phyloP scores from a whole-genome alignment of 2,888 invertebrate species.

The Megastigmus dorsalis region DNA sequence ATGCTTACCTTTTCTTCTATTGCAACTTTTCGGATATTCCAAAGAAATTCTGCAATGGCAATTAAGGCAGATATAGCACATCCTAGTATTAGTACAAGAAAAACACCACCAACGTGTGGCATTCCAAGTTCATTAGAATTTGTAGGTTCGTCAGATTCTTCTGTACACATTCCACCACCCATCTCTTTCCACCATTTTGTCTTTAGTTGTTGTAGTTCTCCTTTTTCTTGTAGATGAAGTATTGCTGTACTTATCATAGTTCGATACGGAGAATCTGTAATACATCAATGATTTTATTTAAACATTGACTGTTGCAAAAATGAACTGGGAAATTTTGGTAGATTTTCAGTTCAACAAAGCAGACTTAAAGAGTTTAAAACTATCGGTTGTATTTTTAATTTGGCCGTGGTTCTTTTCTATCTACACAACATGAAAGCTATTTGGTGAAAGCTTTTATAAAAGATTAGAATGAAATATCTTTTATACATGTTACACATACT shows the following conservation, averaged over 20 bases:
- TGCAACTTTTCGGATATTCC: constrained; percentile 87
- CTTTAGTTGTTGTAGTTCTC: constrained; percentile 86
- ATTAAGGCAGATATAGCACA: constrained; percentile 83
- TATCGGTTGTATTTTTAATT: too few relatives aligned
- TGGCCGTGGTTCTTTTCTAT: too few relatives aligned
- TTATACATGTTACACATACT: too few relatives aligned
- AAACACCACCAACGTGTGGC: constrained; percentile 93
- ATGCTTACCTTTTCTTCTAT: constrained; percentile 86
- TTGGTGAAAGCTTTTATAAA: too few relatives aligned
- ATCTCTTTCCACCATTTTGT: constrained; percentile 93
- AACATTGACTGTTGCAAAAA: too few relatives aligned
- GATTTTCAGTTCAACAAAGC: too few relatives aligned
- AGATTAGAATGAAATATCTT: too few relatives aligned
- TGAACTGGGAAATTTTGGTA: too few relatives aligned
- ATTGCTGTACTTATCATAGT: constrained; percentile 91
- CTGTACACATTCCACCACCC: constrained; percentile 78
- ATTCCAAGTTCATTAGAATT: constrained; percentile 82
- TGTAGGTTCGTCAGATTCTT: constrained; percentile 66
- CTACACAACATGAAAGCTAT: too few relatives aligned
- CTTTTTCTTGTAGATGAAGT: constrained; percentile 91
- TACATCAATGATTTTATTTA: too few relatives aligned
- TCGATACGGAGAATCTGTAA: constrained; percentile 85
- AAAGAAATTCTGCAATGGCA: constrained; percentile 88
- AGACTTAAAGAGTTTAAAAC: too few relatives aligned
- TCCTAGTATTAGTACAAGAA: constrained; percentile 87